A percentile compares a stretch with the other conserved stretches of the same genome.
phyloP scores from a whole-genome alignment of 1,140 invertebrate genomes.

The Drosophila baimaii region DNA sequence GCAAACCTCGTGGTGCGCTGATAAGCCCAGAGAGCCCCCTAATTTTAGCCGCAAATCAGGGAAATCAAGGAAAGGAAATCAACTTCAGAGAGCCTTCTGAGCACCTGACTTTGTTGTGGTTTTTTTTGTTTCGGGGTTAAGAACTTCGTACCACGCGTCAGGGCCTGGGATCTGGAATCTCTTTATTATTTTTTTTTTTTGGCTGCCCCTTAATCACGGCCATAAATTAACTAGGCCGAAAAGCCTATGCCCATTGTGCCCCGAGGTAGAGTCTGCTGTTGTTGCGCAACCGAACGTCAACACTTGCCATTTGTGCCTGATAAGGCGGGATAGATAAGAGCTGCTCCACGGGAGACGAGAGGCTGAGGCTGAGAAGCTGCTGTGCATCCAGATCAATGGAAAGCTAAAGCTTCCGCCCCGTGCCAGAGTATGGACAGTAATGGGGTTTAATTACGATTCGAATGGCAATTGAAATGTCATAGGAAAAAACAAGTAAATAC shows the following conservation, averaged over 20 bases:
- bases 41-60: constrained; percentile 16
- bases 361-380: constrained; percentile 1
- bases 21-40: constrained; percentile 11
- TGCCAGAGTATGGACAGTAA: constrained; percentile 37
- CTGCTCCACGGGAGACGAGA: neutral
- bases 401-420: constrained; percentile 14
- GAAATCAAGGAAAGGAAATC: constrained; percentile 11
- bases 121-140: neutral
- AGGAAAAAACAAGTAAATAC: neutral
- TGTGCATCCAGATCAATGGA: constrained; percentile 21
- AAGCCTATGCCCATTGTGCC: constrained; percentile 11
- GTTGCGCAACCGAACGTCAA: constrained; percentile 39
- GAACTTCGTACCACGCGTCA: neutral
- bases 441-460: constrained; percentile 60
- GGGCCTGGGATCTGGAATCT: neutral
- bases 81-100: constrained; percentile 8
- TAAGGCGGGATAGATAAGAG: constrained; percentile 47
- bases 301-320: constrained; percentile 36
- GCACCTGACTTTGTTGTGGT: constrained; percentile 12
- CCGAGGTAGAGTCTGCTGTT: constrained; percentile 8
- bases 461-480: constrained; percentile 25
- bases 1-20: constrained; percentile 26
- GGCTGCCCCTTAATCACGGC: constrained; percentile 4
- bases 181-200: neutral
- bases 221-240: constrained; percentile 20